Evolutionary conservation across 2,113 vertebrate genomes (phyloP).

Genomic region (Diphyllodes magnificus): DNA sequence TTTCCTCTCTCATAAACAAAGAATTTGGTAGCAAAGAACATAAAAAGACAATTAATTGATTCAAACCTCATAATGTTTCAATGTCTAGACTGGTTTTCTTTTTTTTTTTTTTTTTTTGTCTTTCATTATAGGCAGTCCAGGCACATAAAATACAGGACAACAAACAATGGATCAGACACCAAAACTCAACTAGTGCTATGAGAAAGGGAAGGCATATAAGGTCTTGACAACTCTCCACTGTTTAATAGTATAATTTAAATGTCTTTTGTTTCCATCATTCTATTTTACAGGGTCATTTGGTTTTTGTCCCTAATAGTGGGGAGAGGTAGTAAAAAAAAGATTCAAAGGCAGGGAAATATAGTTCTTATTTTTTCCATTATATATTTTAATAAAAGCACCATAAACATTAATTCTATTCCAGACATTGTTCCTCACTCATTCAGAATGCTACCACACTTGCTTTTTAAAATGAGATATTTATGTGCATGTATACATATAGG

Average conservation of each 20-base stretch:
- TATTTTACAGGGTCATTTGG: neutral
- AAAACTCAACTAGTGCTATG: neutral
- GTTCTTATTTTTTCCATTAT: neutral
- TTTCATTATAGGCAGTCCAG: neutral
- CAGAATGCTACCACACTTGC: neutral
- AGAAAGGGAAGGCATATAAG: neutral
- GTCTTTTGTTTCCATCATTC: neutral
- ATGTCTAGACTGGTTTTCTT: neutral
- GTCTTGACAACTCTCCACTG: neutral
- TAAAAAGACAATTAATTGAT: neutral
- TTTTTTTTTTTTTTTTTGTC: neutral
- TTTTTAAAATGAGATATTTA: neutral
- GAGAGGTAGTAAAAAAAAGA: accelerated
- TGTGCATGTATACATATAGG: neutral
- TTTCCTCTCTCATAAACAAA: neutral
- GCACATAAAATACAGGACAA: neutral
- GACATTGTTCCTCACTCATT: neutral
- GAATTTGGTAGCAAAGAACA: neutral
- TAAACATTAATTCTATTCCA: neutral
- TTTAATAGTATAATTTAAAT: neutral
- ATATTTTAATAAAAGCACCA: neutral
- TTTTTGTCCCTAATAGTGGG: neutral
- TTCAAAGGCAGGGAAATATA: neutral
- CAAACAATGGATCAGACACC: neutral
- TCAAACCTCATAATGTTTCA: neutral